These are phyloP conservation scores for Mechanitis mazaeus DNA, from an alignment of 2,888 invertebrate genomes.

Conservation along the genomic window DNA sequence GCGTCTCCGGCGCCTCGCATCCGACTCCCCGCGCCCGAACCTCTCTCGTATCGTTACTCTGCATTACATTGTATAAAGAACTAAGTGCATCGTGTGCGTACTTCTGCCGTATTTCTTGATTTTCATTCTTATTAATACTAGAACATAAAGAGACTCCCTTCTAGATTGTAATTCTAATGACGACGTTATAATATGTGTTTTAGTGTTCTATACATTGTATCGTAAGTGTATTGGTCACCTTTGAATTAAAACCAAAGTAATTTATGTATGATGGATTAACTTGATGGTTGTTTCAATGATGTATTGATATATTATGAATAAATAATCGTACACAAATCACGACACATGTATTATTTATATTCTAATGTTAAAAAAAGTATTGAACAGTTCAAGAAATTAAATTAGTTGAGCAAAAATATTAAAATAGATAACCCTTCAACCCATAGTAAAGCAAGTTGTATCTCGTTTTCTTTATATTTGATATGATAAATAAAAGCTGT, in stretches of 20 bases:
- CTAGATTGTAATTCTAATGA: not conserved
- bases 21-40: slow-evolving; percentile 30
- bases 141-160: too few relatives aligned
- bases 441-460: too few relatives aligned
- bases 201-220: slow-evolving; percentile 34
- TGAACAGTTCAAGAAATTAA: too few relatives aligned
- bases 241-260: slow-evolving; percentile 36
- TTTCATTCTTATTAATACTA: too few relatives aligned
- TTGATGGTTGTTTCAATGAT: slow-evolving; percentile 22
- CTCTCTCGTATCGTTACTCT: slow-evolving; percentile 54
- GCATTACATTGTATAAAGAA: slow-evolving; percentile 44
- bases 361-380: too few relatives aligned
- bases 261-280: slow-evolving; percentile 23
- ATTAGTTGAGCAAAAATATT: too few relatives aligned
- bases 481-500: too few relatives aligned
- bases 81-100: slow-evolving; percentile 30
- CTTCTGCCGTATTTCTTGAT: slow-evolving; percentile 39
- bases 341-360: slow-evolving; percentile 12
- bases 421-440: too few relatives aligned
- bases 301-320: slow-evolving; percentile 49
- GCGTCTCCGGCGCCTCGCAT: slow-evolving; percentile 21
- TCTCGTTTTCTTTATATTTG: too few relatives aligned
- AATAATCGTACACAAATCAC: slow-evolving; percentile 53
- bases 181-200: slow-evolving; percentile 50
- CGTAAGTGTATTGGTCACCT: slow-evolving; percentile 31